Evolutionary conservation across 2,113 vertebrate species (phyloP), one percentile per base, ranked within the genome.

Genomic region (Rhombomys opimus): DNA sequence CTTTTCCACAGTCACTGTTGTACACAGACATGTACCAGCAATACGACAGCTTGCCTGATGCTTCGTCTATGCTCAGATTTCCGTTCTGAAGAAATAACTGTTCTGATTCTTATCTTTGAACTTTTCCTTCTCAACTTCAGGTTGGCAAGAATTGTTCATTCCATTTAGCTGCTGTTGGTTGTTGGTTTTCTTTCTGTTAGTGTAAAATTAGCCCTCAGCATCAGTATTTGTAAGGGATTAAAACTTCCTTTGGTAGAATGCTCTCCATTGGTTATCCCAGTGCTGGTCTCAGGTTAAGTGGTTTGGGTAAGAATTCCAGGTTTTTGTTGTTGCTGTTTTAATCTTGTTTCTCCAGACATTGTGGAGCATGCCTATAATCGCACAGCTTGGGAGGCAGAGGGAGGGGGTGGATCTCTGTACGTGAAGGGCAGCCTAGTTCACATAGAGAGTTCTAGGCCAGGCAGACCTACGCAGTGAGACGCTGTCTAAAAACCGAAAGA

Each of bases 221-320:
- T 89, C 84, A 32, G 38, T 89, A 68, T 57, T 92, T 96, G 67
- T 63, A 35, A 96, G 87, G 54, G 76, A 86, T 63, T 46, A 67
- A 38, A 27, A 89, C 13, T 50, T 61, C 9, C 77, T 89, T 93
- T 89, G 78, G 20, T 91, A 70, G 86, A 89, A 25, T 68, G 35
- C 54, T 32, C 3, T 22, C 52, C 25, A 84, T 30, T 50, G 41
- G 41, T 52, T 38, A 61, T 27, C 20, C 77, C 8, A 61, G 50
- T 72, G 41, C 63, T 91, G 30, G n/a, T 82, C 82, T 95, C 38
- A 82, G n/a, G 65, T 72, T 76, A 90, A 86, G 57, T 78, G 50
- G 86, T 93, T 97, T 88, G 73, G 57, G 20, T 59, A 92, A 95
- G n/a, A 89, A 75, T 35, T 65, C 17, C 57, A 81, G 30, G 50